Conservation (phyloP, 2,113 vertebrate genomes). For the Riparia riparia region DNA sequence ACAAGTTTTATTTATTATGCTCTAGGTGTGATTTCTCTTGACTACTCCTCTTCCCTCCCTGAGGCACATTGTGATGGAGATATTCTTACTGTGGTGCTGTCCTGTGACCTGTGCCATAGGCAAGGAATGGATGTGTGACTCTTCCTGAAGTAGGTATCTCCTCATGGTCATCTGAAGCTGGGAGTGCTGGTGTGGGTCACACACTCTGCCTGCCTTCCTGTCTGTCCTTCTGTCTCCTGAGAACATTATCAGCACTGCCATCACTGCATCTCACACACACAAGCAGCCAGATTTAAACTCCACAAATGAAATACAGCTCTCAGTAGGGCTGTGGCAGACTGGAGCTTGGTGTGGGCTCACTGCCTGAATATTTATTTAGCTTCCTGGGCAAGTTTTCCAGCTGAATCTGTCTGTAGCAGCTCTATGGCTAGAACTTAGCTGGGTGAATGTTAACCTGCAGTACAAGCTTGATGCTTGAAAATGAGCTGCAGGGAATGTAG, state of each 20-base stretch:
- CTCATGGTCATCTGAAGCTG: neutral
- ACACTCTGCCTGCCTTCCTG: neutral
- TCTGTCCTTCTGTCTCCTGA: neutral
- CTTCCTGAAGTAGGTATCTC: neutral
- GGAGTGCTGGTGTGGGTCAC: neutral
- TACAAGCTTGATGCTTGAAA: neutral
- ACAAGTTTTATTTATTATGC: neutral
- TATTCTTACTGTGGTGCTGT: neutral
- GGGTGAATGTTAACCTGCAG: neutral
- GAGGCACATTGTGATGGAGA: neutral
- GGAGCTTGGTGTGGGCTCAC: neutral
- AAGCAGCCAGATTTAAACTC: neutral
- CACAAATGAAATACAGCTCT: neutral
- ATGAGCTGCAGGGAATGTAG: neutral
- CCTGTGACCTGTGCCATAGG: neutral
- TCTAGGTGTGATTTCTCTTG: neutral
- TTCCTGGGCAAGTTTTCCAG: neutral
- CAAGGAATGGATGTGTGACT: neutral
- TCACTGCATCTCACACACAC: neutral
- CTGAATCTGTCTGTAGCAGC: neutral
- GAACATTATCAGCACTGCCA: neutral
- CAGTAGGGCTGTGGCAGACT: neutral
- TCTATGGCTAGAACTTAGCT: neutral
- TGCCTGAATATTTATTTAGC: constrained; percentile 10
- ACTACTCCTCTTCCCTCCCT: neutral